These are phyloP conservation scores for Camelus dromedarius DNA, from an alignment of 2,113 vertebrate genomes.

Conservation along the genomic window DNA sequence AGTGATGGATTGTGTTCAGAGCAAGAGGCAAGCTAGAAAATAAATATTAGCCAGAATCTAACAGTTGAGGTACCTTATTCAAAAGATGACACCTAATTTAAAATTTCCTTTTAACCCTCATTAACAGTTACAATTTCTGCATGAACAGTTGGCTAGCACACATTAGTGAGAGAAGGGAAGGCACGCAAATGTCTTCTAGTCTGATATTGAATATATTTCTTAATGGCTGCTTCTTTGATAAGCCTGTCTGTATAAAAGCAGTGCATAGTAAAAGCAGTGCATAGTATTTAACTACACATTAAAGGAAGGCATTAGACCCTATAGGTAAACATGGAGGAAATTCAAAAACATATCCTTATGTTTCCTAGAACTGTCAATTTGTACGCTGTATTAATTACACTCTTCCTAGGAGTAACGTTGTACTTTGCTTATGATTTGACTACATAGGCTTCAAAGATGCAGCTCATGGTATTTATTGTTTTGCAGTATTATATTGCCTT, in stretches of 20 bases:
- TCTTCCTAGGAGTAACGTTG: conserved; percentile 6
- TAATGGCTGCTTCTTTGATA: conserved; percentile 70
- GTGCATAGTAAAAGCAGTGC: conserved; percentile 37
- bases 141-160: conserved; percentile 87
- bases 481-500: background rate
- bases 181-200: conserved; percentile 79
- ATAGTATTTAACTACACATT: conserved; percentile 21
- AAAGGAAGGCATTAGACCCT: background rate
- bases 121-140: conserved; percentile 88
- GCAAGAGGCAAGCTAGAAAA: conserved; percentile 74
- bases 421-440: conserved; percentile 7
- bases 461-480: background rate
- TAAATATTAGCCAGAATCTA: conserved; percentile 77
- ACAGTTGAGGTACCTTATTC: conserved; percentile 81
- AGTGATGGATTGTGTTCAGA: conserved; percentile 35
- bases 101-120: conserved; percentile 88
- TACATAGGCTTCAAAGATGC: background rate
- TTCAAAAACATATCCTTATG: background rate
- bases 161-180: conserved; percentile 78
- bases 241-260: conserved; percentile 59
- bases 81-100: conserved; percentile 86
- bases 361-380: conserved; percentile 37
- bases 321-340: background rate
- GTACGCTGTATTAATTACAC: background rate
- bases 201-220: conserved; percentile 75